Evolutionary conservation across 1,140 invertebrate species (phyloP), one percentile per base, ranked within the genome.

Genomic region (Ganaspis sp.): DNA sequence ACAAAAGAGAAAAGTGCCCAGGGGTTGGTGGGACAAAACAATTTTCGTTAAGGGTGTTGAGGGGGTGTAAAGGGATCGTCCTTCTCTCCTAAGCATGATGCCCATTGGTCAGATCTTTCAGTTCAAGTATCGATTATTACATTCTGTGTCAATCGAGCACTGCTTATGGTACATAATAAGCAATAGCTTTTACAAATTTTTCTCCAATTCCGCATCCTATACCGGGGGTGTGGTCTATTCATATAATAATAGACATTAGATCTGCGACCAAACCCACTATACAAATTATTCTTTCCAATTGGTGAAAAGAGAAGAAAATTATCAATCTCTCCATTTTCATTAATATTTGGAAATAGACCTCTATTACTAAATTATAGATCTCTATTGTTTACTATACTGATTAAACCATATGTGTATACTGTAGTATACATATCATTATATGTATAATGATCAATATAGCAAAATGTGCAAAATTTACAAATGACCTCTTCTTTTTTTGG

Each of bases 101-200:
- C 83, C 84, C 85, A 89, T 89, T 89, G 88, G 88, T 88, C 85
- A 85, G 86, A 87, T 82, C 74, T 29, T 73, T 74, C 82, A 81
- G 69, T 81, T 73, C 76, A 77, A 79, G 81, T 87, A 88, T 89
- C 87, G 87, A 89, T 89, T 86, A 87, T 88, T 49, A n/a, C 45
- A 49, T 49, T 87, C 83, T 78, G 79, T 81, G 78, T 73, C 76
- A 83, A 87, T 89, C 86, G 75, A 73, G 70, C 76, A 73, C 70
- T 76, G 54, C 45, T 49, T 49, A 15, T 49, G 45, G 15, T 49
- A 49, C n/a, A 77, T 84, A 86, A 86, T 85, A 81, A 83, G 74
- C 79, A 81, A 1, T n/a, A 49, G 73, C 76, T 73, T 78, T 72
- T 76, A 80, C 79, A 78, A 71, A 38, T 83, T 79, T 79, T 79